Evolutionary conservation across 2,113 vertebrate genomes (phyloP), one percentile per base, ranked within the genome.

Genomic region (Neodon shergylaensis): DNA sequence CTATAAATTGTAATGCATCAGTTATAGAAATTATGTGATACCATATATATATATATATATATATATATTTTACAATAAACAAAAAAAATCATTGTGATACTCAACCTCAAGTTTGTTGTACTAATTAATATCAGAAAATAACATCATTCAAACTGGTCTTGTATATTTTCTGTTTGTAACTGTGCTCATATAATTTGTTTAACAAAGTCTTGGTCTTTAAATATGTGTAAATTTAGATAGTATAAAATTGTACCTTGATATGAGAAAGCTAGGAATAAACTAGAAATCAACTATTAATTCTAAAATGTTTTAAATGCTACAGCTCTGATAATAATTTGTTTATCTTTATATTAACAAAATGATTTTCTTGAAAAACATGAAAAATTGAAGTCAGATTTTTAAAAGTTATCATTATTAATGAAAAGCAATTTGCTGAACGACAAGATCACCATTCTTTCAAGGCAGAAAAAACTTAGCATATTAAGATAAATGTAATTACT

Each of bases 381-480:
- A n/a, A 91, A 81, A 52, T 89, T 72, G 0, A 89, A 81, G 12
- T 93, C 31, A 88, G 19, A 42, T 84, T 94, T 74, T 19, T 66
- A 81, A 88, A 79, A 33, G 1, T 44, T 85, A 36, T n/a, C 14
- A 42, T 42, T 88, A 26, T 49, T 93, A 83, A 52, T 42, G 19
- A 0, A 82, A 93, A 2, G 24, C 19, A 90, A 2, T 54, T 88
- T 61, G 49, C 12, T 91, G 10, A 52, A 65, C 42, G 84, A 68
- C 94, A 93, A n/a, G 24, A 90, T 72, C 1, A 92, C 52, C 63
- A n/a, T 58, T 94, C 9, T 92, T 86, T 83, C 73, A 63, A 91
- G 39, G 28, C 12, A 92, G 5, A 86, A 88, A 78, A 17, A 91
- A 79, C 12, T 78, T 1, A 83, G 9, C 0, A 10, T 92, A 84